Conservation (phyloP, 2,888 invertebrate genomes). For the Thecophora atra region DNA sequence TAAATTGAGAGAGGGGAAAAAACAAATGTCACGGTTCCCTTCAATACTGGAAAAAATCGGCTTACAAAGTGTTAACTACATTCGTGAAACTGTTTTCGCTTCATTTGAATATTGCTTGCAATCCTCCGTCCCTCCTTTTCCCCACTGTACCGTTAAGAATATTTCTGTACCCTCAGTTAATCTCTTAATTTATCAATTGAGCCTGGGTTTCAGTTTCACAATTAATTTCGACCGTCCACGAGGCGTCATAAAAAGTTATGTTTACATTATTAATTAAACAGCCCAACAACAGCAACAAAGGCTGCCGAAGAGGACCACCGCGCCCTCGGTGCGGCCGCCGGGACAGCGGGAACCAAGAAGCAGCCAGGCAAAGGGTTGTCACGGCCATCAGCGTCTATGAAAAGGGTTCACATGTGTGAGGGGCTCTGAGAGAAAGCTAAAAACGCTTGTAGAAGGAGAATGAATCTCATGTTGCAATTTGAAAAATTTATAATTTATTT, state of each 20-base stretch:
- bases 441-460: neutral
- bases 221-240: conserved; percentile 27
- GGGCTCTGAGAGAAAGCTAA: neutral
- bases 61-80: conserved; percentile 29
- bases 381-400: neutral
- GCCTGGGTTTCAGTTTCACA: conserved; percentile 30
- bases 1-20: too few relatives aligned
- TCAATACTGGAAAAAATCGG: conserved; percentile 1
- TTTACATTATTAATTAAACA: conserved; percentile 48
- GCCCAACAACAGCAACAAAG: conserved; percentile 39
- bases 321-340: too few relatives aligned
- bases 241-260: conserved; percentile 40
- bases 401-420: conserved; percentile 4
- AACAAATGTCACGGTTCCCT: too few relatives aligned
- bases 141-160: too few relatives aligned
- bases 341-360: too few relatives aligned
- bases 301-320: neutral
- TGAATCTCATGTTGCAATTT: neutral
- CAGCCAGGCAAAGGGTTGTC: neutral
- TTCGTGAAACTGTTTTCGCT: conserved; percentile 27
- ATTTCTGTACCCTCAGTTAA: conserved; percentile 14
- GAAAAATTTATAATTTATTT: conserved; percentile 28
- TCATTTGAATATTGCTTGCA: conserved; percentile 27
- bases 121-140: neutral
- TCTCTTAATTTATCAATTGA: conserved; percentile 35